These are phyloP conservation scores for Pithys albifrons DNA, from an alignment of 2,113 vertebrate species.

Conservation along the genomic window DNA sequence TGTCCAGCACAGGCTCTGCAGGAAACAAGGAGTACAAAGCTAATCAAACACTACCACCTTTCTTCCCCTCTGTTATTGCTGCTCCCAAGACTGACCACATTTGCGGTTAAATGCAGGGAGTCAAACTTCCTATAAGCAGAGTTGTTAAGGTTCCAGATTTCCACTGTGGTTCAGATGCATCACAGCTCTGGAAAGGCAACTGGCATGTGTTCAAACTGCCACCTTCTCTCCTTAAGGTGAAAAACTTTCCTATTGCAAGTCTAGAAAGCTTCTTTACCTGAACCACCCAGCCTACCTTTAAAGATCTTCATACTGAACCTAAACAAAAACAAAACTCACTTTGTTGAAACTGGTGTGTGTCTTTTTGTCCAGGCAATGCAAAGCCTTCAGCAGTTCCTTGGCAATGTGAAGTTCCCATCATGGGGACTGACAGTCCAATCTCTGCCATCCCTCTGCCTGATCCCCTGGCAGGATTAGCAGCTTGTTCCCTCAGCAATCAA, in stretches of 20 bases:
- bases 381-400: not conserved
- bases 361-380: not conserved
- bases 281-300: not conserved
- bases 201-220: not conserved
- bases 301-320: not conserved
- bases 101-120: constrained; percentile 60
- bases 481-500: not conserved
- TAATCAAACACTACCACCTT: constrained; percentile 60
- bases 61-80: constrained; percentile 24
- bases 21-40: not conserved
- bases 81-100: constrained; percentile 49
- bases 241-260: not conserved
- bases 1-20: not conserved
- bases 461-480: not conserved
- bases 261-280: not conserved
- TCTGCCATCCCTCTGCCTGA: not conserved
- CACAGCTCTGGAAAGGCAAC: constrained; percentile 14
- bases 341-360: not conserved
- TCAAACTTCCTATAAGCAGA: constrained; percentile 51
- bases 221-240: not conserved
- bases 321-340: not conserved
- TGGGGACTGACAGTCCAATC: not conserved
- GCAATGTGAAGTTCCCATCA: not conserved
- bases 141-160: constrained; percentile 45
- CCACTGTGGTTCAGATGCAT: constrained; percentile 52